Evolutionary conservation across 2,888 invertebrate species (phyloP), one percentile per base, ranked within the genome.

Genomic region (Clostera curtula): DNA sequence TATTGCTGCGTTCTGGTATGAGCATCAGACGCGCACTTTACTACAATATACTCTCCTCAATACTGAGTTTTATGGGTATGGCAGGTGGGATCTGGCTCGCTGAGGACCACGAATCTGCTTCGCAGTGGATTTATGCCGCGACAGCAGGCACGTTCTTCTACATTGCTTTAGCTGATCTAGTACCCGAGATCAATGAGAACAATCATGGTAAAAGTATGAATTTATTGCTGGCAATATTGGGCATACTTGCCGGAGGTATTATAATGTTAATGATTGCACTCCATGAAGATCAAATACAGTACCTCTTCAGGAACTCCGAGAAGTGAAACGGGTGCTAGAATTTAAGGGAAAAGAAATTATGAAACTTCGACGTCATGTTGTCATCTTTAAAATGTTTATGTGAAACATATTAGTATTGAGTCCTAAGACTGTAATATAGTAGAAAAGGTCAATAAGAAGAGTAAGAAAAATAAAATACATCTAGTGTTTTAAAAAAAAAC

Each of bases 131-230:
- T 31, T 93, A 92, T 64, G 90, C 92, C 2, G 87, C 88, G 5
- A 92, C 93, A 2, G 93, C 91, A 3, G 93, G 93, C 2, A 91
- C 92, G 28, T 93, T 93, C 63, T 80, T 93, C 8, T 93, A 93
- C 57, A 92, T 93, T 35, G 91, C 92, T 3, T 82, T 93, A 27
- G 92, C 93, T 1, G 92, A 93, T 71, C 85, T 93, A 79, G 90
- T 93, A 29, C 88, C 88, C 4, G 88, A 88, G 67, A 79, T 88
- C 61, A 85, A 85, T 54, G 71, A 73, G 37, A 84, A 84, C 52
- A 77, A 85, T 49, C 71, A 83, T 43, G 77, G 80, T 2, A 86
- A 85, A 50, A 68, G 83, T 29, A 63, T 85, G 25, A 82, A 85
- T 38, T 79, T 90, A 36, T 38, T 89, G 8, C 72, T 92, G 27